These are phyloP conservation scores for Leguminivora glycinivorella DNA, from an alignment of 1,140 invertebrate species.

Conservation along the genomic window DNA sequence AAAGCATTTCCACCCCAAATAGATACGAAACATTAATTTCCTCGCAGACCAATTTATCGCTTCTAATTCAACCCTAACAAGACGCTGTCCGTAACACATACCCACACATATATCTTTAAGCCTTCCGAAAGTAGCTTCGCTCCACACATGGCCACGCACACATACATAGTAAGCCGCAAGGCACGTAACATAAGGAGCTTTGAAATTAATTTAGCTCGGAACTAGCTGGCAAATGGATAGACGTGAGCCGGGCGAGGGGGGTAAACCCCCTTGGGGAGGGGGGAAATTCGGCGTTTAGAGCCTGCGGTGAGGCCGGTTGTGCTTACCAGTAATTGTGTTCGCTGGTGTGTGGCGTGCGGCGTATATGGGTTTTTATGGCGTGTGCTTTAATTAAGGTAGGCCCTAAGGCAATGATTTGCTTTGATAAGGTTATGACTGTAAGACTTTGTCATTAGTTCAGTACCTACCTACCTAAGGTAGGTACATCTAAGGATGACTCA, in stretches of 20 bases:
- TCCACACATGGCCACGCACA: conserved; percentile 51
- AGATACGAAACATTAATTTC: conserved; percentile 54
- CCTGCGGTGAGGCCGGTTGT: conserved; percentile 64
- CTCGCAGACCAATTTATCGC: conserved; percentile 66
- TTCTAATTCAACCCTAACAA: conserved; percentile 73
- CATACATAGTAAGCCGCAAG: conserved; percentile 69
- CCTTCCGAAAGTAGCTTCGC: conserved; percentile 69
- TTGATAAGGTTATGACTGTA: not conserved
- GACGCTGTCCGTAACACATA: conserved; percentile 56
- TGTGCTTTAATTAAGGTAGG: conserved; percentile 14
- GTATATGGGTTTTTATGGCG: not conserved
- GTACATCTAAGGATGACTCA: no score
- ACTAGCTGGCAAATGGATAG: conserved; percentile 79
- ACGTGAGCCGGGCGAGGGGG: conserved; percentile 65
- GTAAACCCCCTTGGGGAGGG: conserved; percentile 40
- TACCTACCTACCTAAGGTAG: no score
- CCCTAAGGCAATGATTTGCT: not conserved
- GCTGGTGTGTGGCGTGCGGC: conserved; percentile 31
- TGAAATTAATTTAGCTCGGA: conserved; percentile 79
- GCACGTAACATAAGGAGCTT: conserved; percentile 79
- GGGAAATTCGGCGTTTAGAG: conserved; percentile 76
- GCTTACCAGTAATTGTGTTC: conserved; percentile 65
- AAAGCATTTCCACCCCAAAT: conserved; percentile 39
- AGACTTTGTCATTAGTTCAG: no score
- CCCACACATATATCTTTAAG: conserved; percentile 64